Base-by-base conservation (phyloP, 2,797 vertebrate genomes). In the Eptatretus atami region DNA sequence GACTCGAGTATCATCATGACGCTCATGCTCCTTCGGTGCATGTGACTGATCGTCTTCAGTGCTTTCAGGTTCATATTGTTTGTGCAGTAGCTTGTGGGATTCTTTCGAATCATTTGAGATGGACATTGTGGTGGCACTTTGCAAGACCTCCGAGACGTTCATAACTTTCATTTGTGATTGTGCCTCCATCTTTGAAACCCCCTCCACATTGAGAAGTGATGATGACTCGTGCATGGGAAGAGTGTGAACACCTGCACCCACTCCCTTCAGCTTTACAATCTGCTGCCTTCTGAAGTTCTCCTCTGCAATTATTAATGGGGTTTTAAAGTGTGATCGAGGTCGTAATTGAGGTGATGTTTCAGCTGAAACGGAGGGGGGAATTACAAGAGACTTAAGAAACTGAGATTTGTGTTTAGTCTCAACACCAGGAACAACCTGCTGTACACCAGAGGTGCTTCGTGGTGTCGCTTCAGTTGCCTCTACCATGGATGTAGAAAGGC, bases 221-320 rank as follows among this genome's bases (percentile, higher is more conserved):
- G 67, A 19, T 64, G 67, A 66, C 14, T 67, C 63, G 68, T 70
- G 2, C 52, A 65, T 70, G 63, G 25, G 53, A 68, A 65, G 70
- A 55, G 19, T 68, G 69, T 52, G 53, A 66, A 54, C 71, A 73
- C 6, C 31, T 44, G 31, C 4, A 44, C 31, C 31, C 31, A 70
- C 74, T 66, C 77, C 77, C 70, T 78, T 78, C 63, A 78, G 79
- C 15, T 66, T 69, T 65, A 81, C 78, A 63, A 81, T 79, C 66
- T 24, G 78, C 65, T 80, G 72, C 64, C 78, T 78, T 57, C 78
- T 73, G 66, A 75, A 85, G 68, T 80, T 86, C 73, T 80, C 79
- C 71, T 88, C 82, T 54, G 84, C 79, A 69, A 86, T 78, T 73
- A 93, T 90, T 73, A 90, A 74, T n/a, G 82, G 78, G 13, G 84